phyloP scores from a whole-genome alignment of 2,113 vertebrate genomes.

The Circaetus gallicus region DNA sequence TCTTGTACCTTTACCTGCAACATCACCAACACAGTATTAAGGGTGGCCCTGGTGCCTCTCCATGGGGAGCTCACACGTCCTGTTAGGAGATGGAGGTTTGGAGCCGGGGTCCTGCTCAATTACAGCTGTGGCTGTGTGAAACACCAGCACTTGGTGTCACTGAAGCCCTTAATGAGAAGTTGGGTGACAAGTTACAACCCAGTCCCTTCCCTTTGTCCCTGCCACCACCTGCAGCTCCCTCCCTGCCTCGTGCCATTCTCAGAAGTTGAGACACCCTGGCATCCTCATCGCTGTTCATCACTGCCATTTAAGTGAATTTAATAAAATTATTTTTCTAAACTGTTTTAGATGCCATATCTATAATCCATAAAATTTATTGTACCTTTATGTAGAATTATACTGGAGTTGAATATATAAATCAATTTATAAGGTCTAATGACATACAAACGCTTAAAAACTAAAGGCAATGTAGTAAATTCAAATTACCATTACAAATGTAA shows the following conservation, averaged over 20 bases:
- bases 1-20: not conserved
- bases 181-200: not conserved
- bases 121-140: not conserved
- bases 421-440: slow-evolving; percentile 86
- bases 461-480: slow-evolving; percentile 84
- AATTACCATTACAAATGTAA: slow-evolving; percentile 87
- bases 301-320: slow-evolving; percentile 69
- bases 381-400: slow-evolving; percentile 80
- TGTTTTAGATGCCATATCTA: slow-evolving; percentile 83
- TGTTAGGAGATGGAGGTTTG: not conserved
- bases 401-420: slow-evolving; percentile 82
- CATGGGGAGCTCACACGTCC: not conserved
- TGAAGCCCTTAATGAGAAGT: not conserved
- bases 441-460: slow-evolving; percentile 84
- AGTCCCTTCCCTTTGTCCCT: not conserved
- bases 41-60: not conserved
- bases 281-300: slow-evolving; percentile 43
- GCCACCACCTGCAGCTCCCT: not conserved
- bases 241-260: not conserved
- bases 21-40: not conserved
- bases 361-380: slow-evolving; percentile 83
- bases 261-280: not conserved
- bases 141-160: not conserved
- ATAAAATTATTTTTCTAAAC: slow-evolving; percentile 80
- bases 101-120: rapidly evolving